These are phyloP conservation scores for Platyscelio sp. DNA, from an alignment of 2,888 invertebrate species.

Conservation along the genomic window DNA sequence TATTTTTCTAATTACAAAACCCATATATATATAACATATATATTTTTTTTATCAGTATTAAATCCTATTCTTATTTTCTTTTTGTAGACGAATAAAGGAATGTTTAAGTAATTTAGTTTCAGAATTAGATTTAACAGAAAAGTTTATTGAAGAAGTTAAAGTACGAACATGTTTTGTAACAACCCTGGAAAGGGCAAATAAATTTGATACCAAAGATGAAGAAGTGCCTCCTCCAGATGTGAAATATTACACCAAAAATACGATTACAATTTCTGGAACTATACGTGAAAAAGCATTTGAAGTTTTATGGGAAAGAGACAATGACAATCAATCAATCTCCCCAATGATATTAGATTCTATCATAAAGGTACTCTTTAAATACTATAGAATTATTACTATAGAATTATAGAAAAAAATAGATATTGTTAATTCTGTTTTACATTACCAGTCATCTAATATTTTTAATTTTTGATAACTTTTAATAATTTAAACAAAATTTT, in stretches of 20 bases:
- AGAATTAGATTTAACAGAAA: conserved; percentile 80
- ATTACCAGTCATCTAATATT: no score
- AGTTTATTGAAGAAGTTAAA: conserved; percentile 87
- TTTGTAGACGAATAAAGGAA: conserved; percentile 76
- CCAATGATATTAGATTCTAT: no score
- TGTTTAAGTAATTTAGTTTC: conserved; percentile 73
- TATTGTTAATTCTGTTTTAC: conserved; percentile 87
- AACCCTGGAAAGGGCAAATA: conserved; percentile 89
- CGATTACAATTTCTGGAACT: conserved; percentile 89
- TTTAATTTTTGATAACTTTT: no score
- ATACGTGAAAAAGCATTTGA: conserved; percentile 94
- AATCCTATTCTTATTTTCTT: neutral
- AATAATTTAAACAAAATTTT: no score
- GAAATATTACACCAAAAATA: conserved; percentile 89
- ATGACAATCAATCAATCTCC: no score
- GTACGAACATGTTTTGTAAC: conserved; percentile 96
- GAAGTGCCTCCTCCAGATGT: conserved; percentile 88
- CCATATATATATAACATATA: no score
- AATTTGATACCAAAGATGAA: conserved; percentile 85
- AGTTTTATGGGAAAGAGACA: conserved; percentile 94
- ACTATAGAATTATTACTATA: no score
- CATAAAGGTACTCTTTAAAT: no score
- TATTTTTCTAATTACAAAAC: no score
- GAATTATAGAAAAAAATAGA: no score
- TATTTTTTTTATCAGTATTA: no score